Evolutionary conservation across 1,140 invertebrate species (phyloP), one percentile per base, ranked within the genome.

Genomic region (Drosophila pseudoananassae): DNA sequence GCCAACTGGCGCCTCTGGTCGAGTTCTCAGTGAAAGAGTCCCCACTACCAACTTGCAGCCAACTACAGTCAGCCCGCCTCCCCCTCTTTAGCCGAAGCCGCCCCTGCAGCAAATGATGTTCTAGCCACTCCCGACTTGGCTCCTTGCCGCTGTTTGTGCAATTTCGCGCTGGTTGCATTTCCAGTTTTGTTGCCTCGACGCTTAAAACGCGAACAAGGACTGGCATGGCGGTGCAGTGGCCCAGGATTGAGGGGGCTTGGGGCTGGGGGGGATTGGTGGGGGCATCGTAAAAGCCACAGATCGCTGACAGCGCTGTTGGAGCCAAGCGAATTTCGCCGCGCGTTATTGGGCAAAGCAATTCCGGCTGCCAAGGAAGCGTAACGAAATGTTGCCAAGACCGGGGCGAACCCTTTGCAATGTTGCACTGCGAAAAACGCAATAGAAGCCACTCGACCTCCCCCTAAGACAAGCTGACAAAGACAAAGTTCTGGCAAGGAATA

Each of bases 141-240:
- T 60, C 40, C 69, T 68, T 46, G 10, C 66, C 45, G 43, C 46
- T 66, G 31, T 56, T 71, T 56, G 54, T 87, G 78, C 82, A 87
- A 83, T 87, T 87, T 88, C 71, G 83, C 83, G 83, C 78, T 87
- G 75, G 61, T 78, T 87, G 83, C 83, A 88, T 87, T 87, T 88
- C 78, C 59, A 78, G 83, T 87, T 87, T 87, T 87, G 82, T 76
- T 64, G 83, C 82, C 47, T 17, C 47, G 50, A 38, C 64, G 50
- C 54, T 74, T 74, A 78, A 78, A 61, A 55, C 54, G 46, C 51
- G 51, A 56, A 47, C 56, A 60, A 65, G 47, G 59, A 61, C 31
- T 29, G 12, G 17, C 6, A 9, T 2, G 8, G 31, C 33, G 54
- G 15, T 29, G 51, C 25, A 64, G 31, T 47, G 27, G 7, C 25